Evolutionary conservation across 2,888 invertebrate species (phyloP), one percentile per base, ranked within the genome.

Genomic region (Drosophila diplacantha): DNA sequence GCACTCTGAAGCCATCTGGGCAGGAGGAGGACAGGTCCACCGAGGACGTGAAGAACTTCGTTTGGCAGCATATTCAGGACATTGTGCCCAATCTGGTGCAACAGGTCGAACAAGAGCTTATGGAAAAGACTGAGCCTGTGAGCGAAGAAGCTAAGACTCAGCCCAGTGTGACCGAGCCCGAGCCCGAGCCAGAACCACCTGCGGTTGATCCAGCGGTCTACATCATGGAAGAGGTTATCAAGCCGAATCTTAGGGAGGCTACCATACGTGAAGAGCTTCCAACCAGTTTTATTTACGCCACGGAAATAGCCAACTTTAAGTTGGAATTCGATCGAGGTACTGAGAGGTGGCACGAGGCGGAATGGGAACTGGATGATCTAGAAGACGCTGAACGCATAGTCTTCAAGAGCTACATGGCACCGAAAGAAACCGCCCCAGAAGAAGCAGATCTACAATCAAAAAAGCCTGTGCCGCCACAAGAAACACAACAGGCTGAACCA

Each of bases 31-130:
- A 75, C 1, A 69, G 57, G 38, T 75, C 79, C 43, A 51, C 69
- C 2, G 74, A 79, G 4, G 88, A 88, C 81, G 85, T 89, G 0
- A 87, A 85, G 62, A 86, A 80, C 58, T 89, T 89, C 70, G 86
- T 89, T 3, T 86, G 88, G 83, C 86, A 88, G 41, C 88, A 89
- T 37, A 89, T 89, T 50, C 89, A 89, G 51, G 89, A 89, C 18
- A 87, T 89, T 56, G 85, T 86, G 11, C 89, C 89, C 0, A 87
- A 88, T 66, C 68, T 89, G 9, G 89, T 89, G 3, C 87, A 86
- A 29, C 88, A 88, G 61, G 88, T 89, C 0, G 87, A 87, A 49
- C 84, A 84, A 38, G 89, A 88, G 38, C 73, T 89, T 0, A 78
- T 83, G 72, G 86, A 84, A 32, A 75, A 69, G 2, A 46, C 57